Evolutionary conservation across 1,140 invertebrate species (phyloP), one percentile per base, ranked within the genome.

Genomic region (Camponotus pennsylvanicus): DNA sequence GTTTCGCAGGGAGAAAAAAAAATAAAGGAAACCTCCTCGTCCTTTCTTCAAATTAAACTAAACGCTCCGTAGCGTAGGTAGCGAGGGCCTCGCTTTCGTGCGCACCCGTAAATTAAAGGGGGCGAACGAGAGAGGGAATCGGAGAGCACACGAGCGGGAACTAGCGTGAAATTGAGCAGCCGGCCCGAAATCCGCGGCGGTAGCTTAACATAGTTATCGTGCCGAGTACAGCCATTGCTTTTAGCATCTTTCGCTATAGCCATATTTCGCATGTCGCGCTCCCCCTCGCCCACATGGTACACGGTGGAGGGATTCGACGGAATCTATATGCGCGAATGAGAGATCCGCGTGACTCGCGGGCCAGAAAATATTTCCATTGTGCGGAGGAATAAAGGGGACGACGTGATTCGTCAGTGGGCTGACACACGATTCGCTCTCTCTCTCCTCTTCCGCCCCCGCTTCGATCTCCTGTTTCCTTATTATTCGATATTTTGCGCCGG

Each of bases 401-500:
- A 86, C 91, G 88, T 86, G 90, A 88, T 90, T 91, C 82, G 73
- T 80, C 76, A 37, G 45, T 49, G 73, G 77, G 84, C 84, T 49
- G 76, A 69, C 49, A 78, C 71, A 78, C 82, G 82, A 85, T 85
- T 85, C 59, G 45, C 42, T 66, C 40, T 66, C n/a, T 66, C 6
- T 5, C 40, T 18, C 61, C 2, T 37, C 27, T 7, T 52, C 34
- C 45, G 34, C 11, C n/a, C 18, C 3, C 1, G 34, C 64, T 57
- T 40, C 21, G 15, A 15, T 18, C 42, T 70, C 18, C 49, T 80
- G 85, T 92, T 92, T 93, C 92, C 80, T 91, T 90, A 91, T 93
- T 92, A 92, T 92, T 90, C 87, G 49, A 83, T 94, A 93, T 94
- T 94, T 93, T 92, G 93, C 91, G 73, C 90, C 91, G 83, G 73